Conservation (phyloP, 2,797 vertebrate genomes). For the Anniella stebbinsi region DNA sequence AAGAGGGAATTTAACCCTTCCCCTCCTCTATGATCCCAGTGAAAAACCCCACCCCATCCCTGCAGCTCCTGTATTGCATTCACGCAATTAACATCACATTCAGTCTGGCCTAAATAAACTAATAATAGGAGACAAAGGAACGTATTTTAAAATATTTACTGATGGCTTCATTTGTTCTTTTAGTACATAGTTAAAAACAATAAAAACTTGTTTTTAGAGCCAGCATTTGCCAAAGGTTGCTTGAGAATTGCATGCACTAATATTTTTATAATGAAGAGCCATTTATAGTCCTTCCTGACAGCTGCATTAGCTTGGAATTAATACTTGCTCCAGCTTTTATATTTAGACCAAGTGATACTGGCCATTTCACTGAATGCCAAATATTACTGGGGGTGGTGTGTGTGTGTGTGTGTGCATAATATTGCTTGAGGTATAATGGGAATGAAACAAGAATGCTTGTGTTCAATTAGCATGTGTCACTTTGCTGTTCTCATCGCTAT, state of each 20-base stretch:
- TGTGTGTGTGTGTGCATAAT: not conserved
- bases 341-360: not conserved
- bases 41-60: not conserved
- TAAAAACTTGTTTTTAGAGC: not conserved
- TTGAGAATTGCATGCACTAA: not conserved
- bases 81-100: not conserved
- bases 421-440: not conserved
- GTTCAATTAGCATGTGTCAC: constrained; percentile 10
- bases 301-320: not conserved
- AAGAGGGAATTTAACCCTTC: not conserved
- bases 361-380: constrained; percentile 11
- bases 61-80: not conserved
- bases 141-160: not conserved
- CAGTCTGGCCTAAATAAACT: not conserved
- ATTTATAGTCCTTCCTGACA: not conserved
- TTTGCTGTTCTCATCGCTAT: constrained; percentile 20
- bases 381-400: too few species aligned
- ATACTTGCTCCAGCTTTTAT: constrained; percentile 7
- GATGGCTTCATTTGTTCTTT: not conserved
- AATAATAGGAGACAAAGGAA: not conserved
- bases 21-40: not conserved
- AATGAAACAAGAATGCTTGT: constrained; percentile 13
- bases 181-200: not conserved
- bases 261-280: not conserved
- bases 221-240: not conserved